A percentile compares a stretch with the other conserved stretches of the same genome.
Evolutionary conservation across 2,797 vertebrate species (phyloP).

Genomic region (Clamator glandarius): DNA sequence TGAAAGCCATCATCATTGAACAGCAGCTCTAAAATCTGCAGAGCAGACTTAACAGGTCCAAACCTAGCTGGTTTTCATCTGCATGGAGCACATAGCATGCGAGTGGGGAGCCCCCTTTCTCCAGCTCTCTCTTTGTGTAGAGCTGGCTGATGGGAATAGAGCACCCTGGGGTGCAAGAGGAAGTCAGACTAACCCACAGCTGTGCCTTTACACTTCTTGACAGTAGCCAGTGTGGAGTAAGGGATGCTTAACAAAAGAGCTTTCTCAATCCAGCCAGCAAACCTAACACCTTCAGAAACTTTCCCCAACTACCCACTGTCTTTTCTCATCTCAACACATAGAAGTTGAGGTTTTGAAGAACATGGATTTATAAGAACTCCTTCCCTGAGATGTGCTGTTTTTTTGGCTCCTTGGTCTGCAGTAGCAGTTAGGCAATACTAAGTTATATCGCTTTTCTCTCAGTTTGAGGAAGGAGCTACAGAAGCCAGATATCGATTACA

Average conservation of each 20-base stretch:
- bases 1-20: not conserved
- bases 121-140: accelerated
- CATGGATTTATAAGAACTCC: accelerated
- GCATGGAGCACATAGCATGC: accelerated
- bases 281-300: not conserved
- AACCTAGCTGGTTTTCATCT: not conserved
- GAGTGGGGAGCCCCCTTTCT: not conserved
- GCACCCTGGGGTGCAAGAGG: accelerated
- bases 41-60: accelerated
- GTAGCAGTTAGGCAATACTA: not conserved
- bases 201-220: not conserved
- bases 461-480: not conserved
- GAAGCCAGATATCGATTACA: not conserved
- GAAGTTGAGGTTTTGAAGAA: not conserved
- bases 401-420: not conserved
- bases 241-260: not conserved
- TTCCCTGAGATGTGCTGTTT: not conserved
- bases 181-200: not conserved
- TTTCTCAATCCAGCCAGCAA: not conserved
- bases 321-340: not conserved
- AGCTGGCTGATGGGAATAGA: accelerated
- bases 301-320: not conserved
- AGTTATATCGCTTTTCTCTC: not conserved
- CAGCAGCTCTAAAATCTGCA: not conserved
- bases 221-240: not conserved